Evolutionary conservation across 2,797 vertebrate species (phyloP).

Genomic region (Sphenopsis melanotis): DNA sequence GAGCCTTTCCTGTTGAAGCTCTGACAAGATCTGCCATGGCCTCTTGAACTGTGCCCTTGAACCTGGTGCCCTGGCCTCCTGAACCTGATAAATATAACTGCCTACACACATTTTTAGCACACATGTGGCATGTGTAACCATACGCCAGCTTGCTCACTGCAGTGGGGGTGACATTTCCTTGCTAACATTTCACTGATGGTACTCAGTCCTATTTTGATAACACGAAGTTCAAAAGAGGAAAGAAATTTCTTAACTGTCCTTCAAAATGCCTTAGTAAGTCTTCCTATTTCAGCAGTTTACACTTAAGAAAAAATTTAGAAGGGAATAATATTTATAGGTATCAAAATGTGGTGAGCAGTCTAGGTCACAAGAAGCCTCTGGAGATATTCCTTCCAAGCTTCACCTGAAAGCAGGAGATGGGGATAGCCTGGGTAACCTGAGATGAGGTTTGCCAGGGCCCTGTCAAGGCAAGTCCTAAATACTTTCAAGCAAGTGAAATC

Average conservation of each 20-base stretch:
- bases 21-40: background rate
- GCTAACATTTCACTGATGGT: background rate
- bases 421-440: background rate
- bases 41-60: background rate
- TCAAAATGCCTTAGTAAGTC: background rate
- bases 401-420: background rate
- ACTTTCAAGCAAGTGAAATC: background rate
- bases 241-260: background rate
- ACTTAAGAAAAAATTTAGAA: background rate
- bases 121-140: background rate
- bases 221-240: background rate
- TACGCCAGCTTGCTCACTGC: background rate
- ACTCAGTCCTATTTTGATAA: background rate
- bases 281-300: background rate
- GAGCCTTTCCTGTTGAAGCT: background rate
- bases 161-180: background rate
- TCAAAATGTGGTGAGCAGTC: background rate
- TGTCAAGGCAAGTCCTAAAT: background rate
- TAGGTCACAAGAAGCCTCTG: background rate
- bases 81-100: background rate
- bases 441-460: background rate
- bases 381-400: background rate
- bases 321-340: background rate
- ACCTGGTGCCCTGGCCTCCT: background rate
- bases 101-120: background rate